These are phyloP conservation scores for Heliconius ethilla DNA, from an alignment of 2,888 invertebrate species.

Conservation along the genomic window DNA sequence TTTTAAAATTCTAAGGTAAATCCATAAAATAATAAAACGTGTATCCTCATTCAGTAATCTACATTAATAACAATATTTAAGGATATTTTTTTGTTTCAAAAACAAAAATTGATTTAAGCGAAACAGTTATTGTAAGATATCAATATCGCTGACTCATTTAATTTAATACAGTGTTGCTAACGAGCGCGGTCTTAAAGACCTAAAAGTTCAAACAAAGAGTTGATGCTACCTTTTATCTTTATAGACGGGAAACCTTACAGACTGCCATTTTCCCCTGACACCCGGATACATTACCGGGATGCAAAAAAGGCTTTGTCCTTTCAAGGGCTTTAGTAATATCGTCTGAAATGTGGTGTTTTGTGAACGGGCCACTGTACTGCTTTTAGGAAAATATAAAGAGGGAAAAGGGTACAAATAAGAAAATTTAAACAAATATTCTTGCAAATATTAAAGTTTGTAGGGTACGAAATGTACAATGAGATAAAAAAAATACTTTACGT, in stretches of 20 bases:
- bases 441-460: background rate
- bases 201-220: conserved; percentile 29
- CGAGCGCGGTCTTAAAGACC: conserved; percentile 20
- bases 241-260: conserved; percentile 35
- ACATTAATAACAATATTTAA: background rate
- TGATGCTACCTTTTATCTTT: conserved; percentile 36
- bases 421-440: conserved; percentile 10
- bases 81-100: background rate
- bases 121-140: background rate
- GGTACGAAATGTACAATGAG: background rate
- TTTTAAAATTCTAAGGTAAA: background rate
- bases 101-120: background rate
- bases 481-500: background rate
- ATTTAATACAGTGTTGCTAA: conserved; percentile 6
- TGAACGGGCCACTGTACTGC: conserved; percentile 16
- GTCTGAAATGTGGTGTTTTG: conserved; percentile 29
- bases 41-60: too few species aligned
- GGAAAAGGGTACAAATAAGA: conserved; percentile 12
- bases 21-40: too few species aligned
- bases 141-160: background rate
- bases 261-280: conserved; percentile 29
- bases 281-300: conserved; percentile 35
- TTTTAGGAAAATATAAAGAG: conserved; percentile 25
- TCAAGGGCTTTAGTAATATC: conserved; percentile 34
- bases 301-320: conserved; percentile 40